phyloP scores from a whole-genome alignment of 2,888 invertebrate species.

The Allacma fusca region DNA sequence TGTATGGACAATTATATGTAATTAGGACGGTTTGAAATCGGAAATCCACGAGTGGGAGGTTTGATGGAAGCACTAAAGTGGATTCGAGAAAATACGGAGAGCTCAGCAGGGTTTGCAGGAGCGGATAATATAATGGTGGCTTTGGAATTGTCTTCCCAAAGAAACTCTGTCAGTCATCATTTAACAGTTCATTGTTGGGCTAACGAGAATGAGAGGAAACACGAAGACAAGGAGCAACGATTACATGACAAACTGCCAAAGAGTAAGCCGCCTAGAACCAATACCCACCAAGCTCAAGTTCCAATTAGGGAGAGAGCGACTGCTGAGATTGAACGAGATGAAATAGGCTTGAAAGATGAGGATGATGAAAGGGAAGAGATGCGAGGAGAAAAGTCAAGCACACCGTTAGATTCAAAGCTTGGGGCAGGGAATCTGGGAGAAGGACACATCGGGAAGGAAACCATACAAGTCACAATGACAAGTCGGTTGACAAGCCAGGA shows the following conservation, averaged over 20 bases:
- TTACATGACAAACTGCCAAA: background rate
- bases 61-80: conserved; percentile 40
- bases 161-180: conserved; percentile 40
- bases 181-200: conserved; percentile 37
- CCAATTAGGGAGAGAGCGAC: background rate
- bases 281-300: background rate
- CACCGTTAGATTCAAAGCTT: background rate
- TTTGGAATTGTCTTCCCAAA: conserved; percentile 35
- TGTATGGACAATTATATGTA: background rate
- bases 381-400: background rate
- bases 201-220: conserved; percentile 3
- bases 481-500: conserved; percentile 17
- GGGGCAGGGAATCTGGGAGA: background rate
- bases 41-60: conserved; percentile 23
- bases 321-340: background rate
- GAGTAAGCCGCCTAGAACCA: background rate
- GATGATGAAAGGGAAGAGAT: conserved; percentile 2
- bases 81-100: conserved; percentile 40
- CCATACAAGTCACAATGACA: background rate
- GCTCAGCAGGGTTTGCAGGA: conserved; percentile 36
- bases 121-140: conserved; percentile 41
- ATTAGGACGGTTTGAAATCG: conserved; percentile 46
- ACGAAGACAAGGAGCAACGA: background rate
- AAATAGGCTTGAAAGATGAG: background rate
- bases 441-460: background rate